Conservation (phyloP, 2,888 invertebrate species). For the Drosophila antonietae region DNA sequence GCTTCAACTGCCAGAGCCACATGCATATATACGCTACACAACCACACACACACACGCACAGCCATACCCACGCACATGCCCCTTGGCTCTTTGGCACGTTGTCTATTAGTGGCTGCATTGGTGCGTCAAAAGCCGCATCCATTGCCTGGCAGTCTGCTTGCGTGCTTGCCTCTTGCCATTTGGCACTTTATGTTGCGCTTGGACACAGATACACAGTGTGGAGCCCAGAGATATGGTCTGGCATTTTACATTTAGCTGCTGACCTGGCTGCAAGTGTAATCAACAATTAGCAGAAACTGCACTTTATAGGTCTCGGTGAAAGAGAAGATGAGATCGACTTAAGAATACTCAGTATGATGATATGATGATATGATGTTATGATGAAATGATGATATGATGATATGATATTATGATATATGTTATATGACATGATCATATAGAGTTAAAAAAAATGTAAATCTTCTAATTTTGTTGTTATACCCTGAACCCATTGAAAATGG, state of each 20-base stretch:
- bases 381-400: background rate
- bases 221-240: background rate
- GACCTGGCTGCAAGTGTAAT: slow-evolving; percentile 10
- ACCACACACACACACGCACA: background rate
- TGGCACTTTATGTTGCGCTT: slow-evolving; percentile 4
- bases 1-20: background rate
- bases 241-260: background rate
- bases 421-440: too few relatives aligned
- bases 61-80: background rate
- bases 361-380: background rate
- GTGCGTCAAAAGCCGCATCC: slow-evolving; percentile 25
- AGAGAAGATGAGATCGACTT: background rate
- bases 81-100: slow-evolving; percentile 20
- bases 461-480: background rate
- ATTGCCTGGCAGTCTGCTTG: slow-evolving; percentile 5
- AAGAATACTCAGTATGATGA: background rate
- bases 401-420: background rate
- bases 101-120: slow-evolving; percentile 49
- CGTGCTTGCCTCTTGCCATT: background rate
- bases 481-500: too few relatives aligned
- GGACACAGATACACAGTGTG: slow-evolving; percentile 1
- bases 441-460: background rate
- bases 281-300: slow-evolving; percentile 12
- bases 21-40: background rate
- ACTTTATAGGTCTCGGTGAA: background rate